phyloP scores from a whole-genome alignment of 1,140 invertebrate species.

The Drosophila paulistorum region DNA sequence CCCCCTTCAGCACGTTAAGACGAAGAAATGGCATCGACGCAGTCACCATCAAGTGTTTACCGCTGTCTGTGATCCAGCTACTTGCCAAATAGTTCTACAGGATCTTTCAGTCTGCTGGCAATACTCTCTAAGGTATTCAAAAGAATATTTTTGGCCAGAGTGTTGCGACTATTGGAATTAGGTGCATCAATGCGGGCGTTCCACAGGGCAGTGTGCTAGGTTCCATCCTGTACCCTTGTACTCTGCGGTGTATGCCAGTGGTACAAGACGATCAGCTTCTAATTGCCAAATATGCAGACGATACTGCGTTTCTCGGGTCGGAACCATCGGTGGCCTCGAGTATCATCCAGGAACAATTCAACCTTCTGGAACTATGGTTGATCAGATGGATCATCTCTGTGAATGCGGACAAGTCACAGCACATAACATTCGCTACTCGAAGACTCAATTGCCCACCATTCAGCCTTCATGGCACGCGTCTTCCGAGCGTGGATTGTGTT shows the following conservation, averaged over 20 bases:
- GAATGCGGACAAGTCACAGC: no score
- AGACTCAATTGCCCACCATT: not conserved
- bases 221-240: not conserved
- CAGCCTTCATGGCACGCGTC: not conserved
- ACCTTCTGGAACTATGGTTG: no score
- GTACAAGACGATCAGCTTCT: not conserved
- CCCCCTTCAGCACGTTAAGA: not conserved
- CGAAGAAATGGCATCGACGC: not conserved
- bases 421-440: no score
- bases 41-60: not conserved
- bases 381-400: no score
- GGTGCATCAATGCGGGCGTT: no score
- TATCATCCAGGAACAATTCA: no score
- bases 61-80: not conserved
- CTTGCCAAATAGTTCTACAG: not conserved
- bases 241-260: not conserved
- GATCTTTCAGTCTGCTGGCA: not conserved
- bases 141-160: no score
- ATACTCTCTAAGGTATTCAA: not conserved
- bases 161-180: no score
- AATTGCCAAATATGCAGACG: not conserved
- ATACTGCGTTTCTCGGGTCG: not conserved
- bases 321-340: not conserved
- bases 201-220: not conserved
- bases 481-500: not conserved